Evolutionary conservation across 2,797 vertebrate species (phyloP).

Genomic region (Bufotes viridis): DNA sequence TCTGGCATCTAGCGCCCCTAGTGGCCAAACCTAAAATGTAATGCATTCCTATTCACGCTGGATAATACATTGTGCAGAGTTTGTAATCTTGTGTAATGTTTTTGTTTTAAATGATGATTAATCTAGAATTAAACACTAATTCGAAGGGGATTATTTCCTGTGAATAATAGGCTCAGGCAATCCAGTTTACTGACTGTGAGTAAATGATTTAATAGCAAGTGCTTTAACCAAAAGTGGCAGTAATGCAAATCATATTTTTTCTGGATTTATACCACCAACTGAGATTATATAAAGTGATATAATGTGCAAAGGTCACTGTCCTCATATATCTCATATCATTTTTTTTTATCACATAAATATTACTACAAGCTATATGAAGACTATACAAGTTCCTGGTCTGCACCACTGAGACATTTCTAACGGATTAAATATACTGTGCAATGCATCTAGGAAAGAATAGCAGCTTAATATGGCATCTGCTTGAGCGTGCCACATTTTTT

Average conservation of each 20-base stretch:
- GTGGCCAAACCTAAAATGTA: not conserved
- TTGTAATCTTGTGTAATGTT: not conserved
- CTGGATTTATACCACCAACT: not conserved
- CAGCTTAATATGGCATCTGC: not conserved
- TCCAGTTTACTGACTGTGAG: not conserved
- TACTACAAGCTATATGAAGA: not conserved
- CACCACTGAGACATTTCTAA: not conserved
- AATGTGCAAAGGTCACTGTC: not conserved
- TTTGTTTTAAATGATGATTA: not conserved
- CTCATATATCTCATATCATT: not conserved
- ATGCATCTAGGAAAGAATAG: not conserved
- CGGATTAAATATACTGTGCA: not conserved
- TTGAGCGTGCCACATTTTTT: not conserved
- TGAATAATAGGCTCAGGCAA: not conserved
- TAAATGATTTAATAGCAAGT: not conserved
- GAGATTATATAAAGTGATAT: not conserved
- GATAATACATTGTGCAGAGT: not conserved
- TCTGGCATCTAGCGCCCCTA: not conserved
- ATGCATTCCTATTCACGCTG: not conserved
- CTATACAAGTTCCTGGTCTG: not conserved
- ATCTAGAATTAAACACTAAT: conserved; percentile 3
- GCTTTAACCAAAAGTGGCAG: not conserved
- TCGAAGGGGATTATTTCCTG: not conserved
- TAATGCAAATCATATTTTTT: not conserved
- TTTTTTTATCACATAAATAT: not conserved